Percentiles rank a stretch among this genome's conserved stretches.
Conservation (phyloP, 2,888 invertebrate species). For the Panorpa germanica region DNA sequence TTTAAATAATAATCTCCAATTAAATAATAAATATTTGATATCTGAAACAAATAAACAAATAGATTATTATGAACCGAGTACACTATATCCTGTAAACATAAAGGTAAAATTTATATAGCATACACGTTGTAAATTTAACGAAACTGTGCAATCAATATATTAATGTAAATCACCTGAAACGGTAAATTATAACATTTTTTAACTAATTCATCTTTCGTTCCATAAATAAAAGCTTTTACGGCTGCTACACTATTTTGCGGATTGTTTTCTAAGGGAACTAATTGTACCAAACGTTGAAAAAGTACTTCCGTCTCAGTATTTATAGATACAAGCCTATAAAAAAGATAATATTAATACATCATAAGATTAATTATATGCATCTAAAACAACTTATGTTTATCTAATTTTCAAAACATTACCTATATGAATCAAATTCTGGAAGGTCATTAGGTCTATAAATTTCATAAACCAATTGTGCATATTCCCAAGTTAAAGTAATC, state of each 20-base stretch:
- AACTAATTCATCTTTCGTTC: conserved; percentile 33
- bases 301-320: conserved; percentile 62
- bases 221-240: conserved; percentile 48
- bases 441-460: conserved; percentile 61
- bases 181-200: conserved; percentile 31
- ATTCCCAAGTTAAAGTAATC: conserved; percentile 49
- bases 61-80: no score
- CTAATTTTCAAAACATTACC: conserved; percentile 14
- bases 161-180: no score
- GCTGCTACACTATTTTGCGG: conserved; percentile 40
- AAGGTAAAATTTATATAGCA: no score
- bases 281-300: conserved; percentile 44
- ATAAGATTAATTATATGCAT: background rate
- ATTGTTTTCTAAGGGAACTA: conserved; percentile 49
- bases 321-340: conserved; percentile 42
- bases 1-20: conserved; percentile 87
- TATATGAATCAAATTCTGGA: conserved; percentile 66
- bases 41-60: no score
- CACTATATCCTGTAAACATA: no score
- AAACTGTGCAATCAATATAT: no score
- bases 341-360: conserved; percentile 7
- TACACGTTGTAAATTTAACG: no score
- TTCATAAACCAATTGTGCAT: conserved; percentile 57
- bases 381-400: background rate
- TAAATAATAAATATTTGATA: conserved; percentile 70